Evolutionary conservation across 2,888 invertebrate species (phyloP), one percentile per base, ranked within the genome.

Genomic region (Ditula angustiorana): DNA sequence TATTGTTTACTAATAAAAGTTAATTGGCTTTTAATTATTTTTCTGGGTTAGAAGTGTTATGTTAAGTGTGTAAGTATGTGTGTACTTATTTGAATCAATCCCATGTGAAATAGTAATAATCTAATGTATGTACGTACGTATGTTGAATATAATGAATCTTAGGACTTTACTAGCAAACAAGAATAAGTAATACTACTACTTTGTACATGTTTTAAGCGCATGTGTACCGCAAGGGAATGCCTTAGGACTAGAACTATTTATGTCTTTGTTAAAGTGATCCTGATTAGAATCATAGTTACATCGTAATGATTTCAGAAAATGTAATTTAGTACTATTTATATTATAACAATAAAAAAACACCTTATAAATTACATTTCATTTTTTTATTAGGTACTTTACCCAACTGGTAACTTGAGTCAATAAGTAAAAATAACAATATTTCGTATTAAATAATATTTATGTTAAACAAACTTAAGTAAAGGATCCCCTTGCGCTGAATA

Each of bases 191-290:
- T 72, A 57, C 71, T 72, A 69, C 76, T 81, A 78, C 75, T 83
- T 86, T 86, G 85, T 86, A 87, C 86, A 79, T 78, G 77, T 79
- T 73, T 72, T 82, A 87, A 87, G 87, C 86, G 86, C 85, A 86
- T 84, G 76, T 69, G 75, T 78, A 76, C 74, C 79, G 75, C 67
- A 70, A 75, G 74, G 74, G 71, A 69, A 67, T 69, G 64, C 23
- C 21, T 21, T 53, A 19, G 41, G 19, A 1, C 41, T 19, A 2
- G 19, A 16, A 41, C 41, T 41, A 13, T 37, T 16, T 16, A 41
- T 19, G 8, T 19, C n/a, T n/a, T n/a, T n/a, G n/a, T n/a, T n/a
- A n/a, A n/a, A n/a, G n/a, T n/a, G n/a, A n/a, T n/a, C n/a, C n/a
- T n/a, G n/a, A n/a, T n/a, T n/a, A n/a, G n/a, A n/a, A n/a, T n/a